These are phyloP conservation scores for Coleophora flavipennella DNA, from an alignment of 2,888 invertebrate species.

Conservation along the genomic window DNA sequence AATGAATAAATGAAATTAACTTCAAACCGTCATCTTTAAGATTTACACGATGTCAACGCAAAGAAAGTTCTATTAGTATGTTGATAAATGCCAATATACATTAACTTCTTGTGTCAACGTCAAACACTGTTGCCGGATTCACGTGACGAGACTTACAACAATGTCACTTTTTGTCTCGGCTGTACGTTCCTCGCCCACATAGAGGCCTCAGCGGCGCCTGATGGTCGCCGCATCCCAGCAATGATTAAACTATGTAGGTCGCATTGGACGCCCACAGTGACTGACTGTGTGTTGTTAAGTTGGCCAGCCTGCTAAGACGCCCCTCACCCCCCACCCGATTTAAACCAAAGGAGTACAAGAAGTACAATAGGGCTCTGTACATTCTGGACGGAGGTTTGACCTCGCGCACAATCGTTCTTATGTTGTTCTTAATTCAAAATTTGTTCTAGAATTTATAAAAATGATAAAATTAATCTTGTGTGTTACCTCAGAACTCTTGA, in stretches of 20 bases:
- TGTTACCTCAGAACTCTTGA: too few relatives aligned
- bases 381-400: slow-evolving; percentile 35
- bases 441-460: slow-evolving; percentile 32
- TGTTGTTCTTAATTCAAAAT: slow-evolving; percentile 59
- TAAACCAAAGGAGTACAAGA: neutral
- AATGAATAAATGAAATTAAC: too few relatives aligned
- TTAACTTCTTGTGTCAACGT: too few relatives aligned
- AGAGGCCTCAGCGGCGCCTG: slow-evolving; percentile 51
- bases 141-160: too few relatives aligned
- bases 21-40: too few relatives aligned
- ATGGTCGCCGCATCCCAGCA: slow-evolving; percentile 57
- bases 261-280: slow-evolving; percentile 56
- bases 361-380: slow-evolving; percentile 26
- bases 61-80: too few relatives aligned
- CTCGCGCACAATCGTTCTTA: slow-evolving; percentile 39
- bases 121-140: too few relatives aligned
- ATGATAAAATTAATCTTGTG: slow-evolving; percentile 18
- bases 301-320: slow-evolving; percentile 32
- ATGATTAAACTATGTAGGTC: slow-evolving; percentile 68
- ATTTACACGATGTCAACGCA: too few relatives aligned
- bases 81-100: too few relatives aligned
- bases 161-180: too few relatives aligned
- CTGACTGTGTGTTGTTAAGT: slow-evolving; percentile 33
- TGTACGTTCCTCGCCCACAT: slow-evolving; percentile 36
- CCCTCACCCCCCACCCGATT: slow-evolving; percentile 31